Base-by-base conservation (phyloP, 2,797 vertebrate species). In the Epinephelus malabaricus region DNA sequence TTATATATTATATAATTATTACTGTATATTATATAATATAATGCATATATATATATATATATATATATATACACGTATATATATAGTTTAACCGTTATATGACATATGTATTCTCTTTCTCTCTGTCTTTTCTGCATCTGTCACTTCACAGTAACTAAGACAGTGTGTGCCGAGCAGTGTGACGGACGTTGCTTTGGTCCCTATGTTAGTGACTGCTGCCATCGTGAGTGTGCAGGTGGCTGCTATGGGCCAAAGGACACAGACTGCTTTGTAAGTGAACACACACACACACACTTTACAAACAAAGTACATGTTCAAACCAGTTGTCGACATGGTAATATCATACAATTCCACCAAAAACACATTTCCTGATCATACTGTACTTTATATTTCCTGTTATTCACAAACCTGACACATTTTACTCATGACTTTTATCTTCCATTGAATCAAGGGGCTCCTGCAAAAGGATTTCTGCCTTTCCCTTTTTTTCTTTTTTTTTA, bases 151-250 rank as follows among this genome's bases (percentile, higher is more conserved):
- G 98, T 99, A 87, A 99, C 98, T 0, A 98, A 97, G 94, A 99
- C 97, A 0, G 97, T 99, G 81, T 99, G 98, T 69, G 98, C 97
- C 0, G 98, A 99, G 85, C 98, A 99, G 89, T 99, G 98, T 47
- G 98, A 99, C 1, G 97, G 97, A 7, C 97, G 98, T 61, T 99
- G 98, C 92, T 99, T 98, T 0, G 98, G 98, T 3, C 96, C 98
- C 77, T 99, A 97, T 3, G 98, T 99, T 89, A 99, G 98, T 9
- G 97, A 99, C 94, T 99, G 98, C 94, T 99, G 98, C 93, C 98
- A 99, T 89, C 96, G 97, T 34, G 98, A 99, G 90, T 99, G 98
- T 69, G 98, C 98, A 11, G 98, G 98, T 73, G 98, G 98, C 87
- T 99, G 98, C 89, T 97, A 95, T 0, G 98, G 98, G 88, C 98